Evolutionary conservation across 2,113 vertebrate species (phyloP).

Genomic region (Petaurus breviceps): DNA sequence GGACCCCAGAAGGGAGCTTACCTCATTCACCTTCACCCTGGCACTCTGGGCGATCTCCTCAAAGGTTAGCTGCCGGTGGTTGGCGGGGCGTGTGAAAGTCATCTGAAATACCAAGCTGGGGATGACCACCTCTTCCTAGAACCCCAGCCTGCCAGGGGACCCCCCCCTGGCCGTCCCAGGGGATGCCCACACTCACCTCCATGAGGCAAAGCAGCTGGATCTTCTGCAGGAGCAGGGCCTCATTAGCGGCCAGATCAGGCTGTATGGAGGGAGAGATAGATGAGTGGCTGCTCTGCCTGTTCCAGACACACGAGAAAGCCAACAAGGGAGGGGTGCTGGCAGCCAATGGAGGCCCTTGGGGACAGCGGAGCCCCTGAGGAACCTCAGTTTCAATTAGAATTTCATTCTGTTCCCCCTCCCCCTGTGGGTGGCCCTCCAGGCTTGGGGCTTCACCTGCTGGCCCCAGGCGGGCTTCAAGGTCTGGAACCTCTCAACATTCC

Average conservation of each 20-base stretch:
- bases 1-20: slow-evolving; percentile 53
- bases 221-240: slow-evolving; percentile 94
- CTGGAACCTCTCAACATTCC: slow-evolving; percentile 96
- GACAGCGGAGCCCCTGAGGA: too few relatives aligned
- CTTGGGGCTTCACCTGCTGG: slow-evolving; percentile 88
- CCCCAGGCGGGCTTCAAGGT: slow-evolving; percentile 94
- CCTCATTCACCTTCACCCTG: slow-evolving; percentile 95
- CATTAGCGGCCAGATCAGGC: slow-evolving; percentile 96
- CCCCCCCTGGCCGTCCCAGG: accelerated
- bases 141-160: accelerated
- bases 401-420: too few relatives aligned
- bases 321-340: too few relatives aligned
- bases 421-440: too few relatives aligned
- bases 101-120: slow-evolving; percentile 85
- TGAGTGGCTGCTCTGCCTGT: background rate
- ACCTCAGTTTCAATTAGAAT: too few relatives aligned
- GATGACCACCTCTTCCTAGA: background rate
- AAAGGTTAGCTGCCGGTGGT: slow-evolving; percentile 97
- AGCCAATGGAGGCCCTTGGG: too few relatives aligned
- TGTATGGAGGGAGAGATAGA: slow-evolving; percentile 67
- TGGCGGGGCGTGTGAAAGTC: slow-evolving; percentile 98
- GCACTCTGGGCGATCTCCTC: slow-evolving; percentile 95
- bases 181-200: slow-evolving; percentile 88
- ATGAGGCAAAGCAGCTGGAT: slow-evolving; percentile 97
- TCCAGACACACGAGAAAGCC: background rate